Conservation (phyloP, 2,888 invertebrate species). For the Chalcosyrphus nemorum region DNA sequence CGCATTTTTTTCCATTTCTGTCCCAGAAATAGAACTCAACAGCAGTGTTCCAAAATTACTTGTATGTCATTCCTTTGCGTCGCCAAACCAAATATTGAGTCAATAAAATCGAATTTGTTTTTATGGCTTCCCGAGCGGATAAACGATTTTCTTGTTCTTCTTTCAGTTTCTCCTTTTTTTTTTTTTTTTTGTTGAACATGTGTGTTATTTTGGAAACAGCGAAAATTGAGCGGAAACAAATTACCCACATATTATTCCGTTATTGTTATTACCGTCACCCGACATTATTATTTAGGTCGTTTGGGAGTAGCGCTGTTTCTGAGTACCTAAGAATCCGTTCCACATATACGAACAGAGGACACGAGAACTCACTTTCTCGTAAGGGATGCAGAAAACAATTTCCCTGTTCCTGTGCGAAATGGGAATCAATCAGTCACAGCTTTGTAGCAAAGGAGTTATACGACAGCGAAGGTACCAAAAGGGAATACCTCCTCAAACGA, state of each 20-base stretch:
- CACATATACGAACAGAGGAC: not conserved
- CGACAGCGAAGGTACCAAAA: not conserved
- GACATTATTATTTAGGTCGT: conserved; percentile 57
- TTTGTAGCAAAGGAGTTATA: conserved; percentile 34
- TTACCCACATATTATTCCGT: conserved; percentile 63
- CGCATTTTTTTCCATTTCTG: not conserved
- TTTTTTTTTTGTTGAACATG: not conserved
- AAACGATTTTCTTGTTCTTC: conserved; percentile 37
- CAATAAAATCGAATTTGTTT: conserved; percentile 64
- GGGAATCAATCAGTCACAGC: conserved; percentile 66
- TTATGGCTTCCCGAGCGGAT: conserved; percentile 59
- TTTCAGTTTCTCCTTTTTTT: not conserved
- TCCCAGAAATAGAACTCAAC: conserved; percentile 11
- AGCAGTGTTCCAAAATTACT: conserved; percentile 27
- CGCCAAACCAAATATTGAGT: conserved; percentile 57
- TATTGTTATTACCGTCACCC: conserved; percentile 65
- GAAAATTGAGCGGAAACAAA: conserved; percentile 63
- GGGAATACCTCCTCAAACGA: not conserved
- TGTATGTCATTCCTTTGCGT: conserved; percentile 28
- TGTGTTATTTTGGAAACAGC: not conserved
- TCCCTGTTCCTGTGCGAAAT: conserved; percentile 56
- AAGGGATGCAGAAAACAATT: conserved; percentile 58
- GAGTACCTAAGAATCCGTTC: conserved; percentile 23
- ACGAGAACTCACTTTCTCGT: not conserved
- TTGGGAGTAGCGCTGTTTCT: conserved; percentile 27